These are phyloP conservation scores for Epiblema foenella DNA, from an alignment of 2,888 invertebrate genomes.

Conservation along the genomic window DNA sequence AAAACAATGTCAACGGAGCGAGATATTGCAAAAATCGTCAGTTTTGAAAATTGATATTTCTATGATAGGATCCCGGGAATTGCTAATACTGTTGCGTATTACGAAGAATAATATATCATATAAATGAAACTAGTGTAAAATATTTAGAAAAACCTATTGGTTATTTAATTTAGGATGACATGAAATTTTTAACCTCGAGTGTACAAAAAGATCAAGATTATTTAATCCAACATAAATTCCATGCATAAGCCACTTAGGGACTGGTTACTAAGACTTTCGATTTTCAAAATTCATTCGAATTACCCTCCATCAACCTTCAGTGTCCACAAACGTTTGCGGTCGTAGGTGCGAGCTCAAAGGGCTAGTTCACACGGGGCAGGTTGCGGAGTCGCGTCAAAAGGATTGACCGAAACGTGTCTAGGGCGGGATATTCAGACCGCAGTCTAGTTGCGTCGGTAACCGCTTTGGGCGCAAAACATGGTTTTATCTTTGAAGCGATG, in stretches of 20 bases:
- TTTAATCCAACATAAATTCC: not conserved
- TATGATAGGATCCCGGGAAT: too few relatives aligned
- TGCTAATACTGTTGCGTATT: too few relatives aligned
- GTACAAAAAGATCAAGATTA: too few relatives aligned
- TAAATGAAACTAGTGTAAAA: too few relatives aligned
- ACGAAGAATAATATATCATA: too few relatives aligned
- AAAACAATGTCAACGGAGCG: too few relatives aligned
- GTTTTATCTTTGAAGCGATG: constrained; percentile 46
- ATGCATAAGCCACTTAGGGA: not conserved
- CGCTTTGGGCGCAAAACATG: constrained; percentile 58
- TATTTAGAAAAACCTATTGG: too few relatives aligned
- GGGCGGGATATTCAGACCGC: constrained; percentile 64
- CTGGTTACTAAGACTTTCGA: constrained; percentile 14
- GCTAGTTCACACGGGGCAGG: constrained; percentile 69
- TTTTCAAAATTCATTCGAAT: constrained; percentile 30
- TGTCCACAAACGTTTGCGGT: constrained; percentile 78
- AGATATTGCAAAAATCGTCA: too few relatives aligned
- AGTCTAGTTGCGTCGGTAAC: constrained; percentile 64
- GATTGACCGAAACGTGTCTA: constrained; percentile 74
- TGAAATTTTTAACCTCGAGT: too few relatives aligned
- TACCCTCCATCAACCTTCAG: constrained; percentile 52
- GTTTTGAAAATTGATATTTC: too few relatives aligned
- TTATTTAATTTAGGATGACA: too few relatives aligned
- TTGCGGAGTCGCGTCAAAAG: constrained; percentile 67
- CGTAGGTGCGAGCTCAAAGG: constrained; percentile 80